Base-by-base conservation (phyloP, 64 coral and sea anemone genomes). In the Acropora yongei region DNA sequence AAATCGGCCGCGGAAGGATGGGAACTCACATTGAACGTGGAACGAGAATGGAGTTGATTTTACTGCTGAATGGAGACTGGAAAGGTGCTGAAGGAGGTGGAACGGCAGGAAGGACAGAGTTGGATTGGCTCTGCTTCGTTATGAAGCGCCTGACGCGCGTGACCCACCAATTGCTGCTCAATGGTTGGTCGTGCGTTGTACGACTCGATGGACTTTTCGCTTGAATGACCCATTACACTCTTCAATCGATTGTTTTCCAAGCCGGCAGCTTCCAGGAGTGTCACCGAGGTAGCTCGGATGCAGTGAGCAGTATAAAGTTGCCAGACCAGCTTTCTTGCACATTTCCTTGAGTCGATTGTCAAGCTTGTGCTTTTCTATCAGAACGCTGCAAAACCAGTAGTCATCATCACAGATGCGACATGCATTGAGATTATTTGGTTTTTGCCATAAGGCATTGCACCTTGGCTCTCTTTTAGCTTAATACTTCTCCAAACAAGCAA, bases 261-360 rank as follows among this genome's bases (percentile, higher is more conserved):
- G 19, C 90, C 90, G 13, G 73, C 82, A 49, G 83, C 63, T 80
- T 87, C 80, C 0, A 93, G 48, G 46, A 93, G 47, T 30, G 58
- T 87, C 7, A 87, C 46, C 55, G 82, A 93, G 44, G 91, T 93
- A 20, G 91, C 74, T 83, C 91, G 53, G 50, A 93, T 77, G 76
- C 91, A 93, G 74, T 87, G 83, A 41, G 91, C 82, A 9, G 58
- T 93, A 93, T 6, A 87, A 55, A 55, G n/a, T n/a, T 49, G 73
- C 66, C 13, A 76, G 68, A 80, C 77, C 60, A 93, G 83, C 91
- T 44, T 80, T 93, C 60, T 93, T 79, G 44, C 91, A 40, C 75
- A 87, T 87, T 69, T 50, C 74, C 39, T 44, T 86, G 11, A 87
- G 57, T 47, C 87, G 58, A 53, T 48, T 87, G 6, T 87, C 75